These are phyloP conservation scores for Eupithecia inturbata DNA, from an alignment of 2,888 invertebrate species.

Conservation along the genomic window DNA sequence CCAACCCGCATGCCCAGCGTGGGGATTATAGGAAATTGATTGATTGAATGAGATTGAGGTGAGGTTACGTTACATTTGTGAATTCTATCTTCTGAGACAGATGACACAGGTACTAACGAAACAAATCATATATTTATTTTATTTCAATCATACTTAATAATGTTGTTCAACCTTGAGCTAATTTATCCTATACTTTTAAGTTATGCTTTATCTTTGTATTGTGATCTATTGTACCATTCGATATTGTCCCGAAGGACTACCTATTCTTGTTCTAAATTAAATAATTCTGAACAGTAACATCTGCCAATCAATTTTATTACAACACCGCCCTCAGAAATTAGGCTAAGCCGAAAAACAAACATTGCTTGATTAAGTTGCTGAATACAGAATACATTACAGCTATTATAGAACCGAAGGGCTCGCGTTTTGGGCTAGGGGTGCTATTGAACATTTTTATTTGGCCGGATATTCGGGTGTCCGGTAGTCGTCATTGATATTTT, in stretches of 20 bases:
- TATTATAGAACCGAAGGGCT: constrained; percentile 35
- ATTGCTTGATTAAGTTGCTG: constrained; percentile 71
- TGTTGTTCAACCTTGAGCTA: too few relatives aligned
- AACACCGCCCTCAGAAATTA: constrained; percentile 67
- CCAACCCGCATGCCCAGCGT: too few relatives aligned
- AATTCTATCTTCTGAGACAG: background rate
- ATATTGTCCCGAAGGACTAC: background rate
- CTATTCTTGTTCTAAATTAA: constrained; percentile 45
- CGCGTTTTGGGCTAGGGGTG: constrained; percentile 20
- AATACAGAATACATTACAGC: constrained; percentile 61
- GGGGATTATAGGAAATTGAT: too few relatives aligned
- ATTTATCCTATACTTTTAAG: too few relatives aligned
- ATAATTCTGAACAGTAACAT: constrained; percentile 67
- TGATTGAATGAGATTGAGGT: too few relatives aligned
- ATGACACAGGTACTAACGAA: background rate
- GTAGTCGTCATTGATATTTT: background rate
- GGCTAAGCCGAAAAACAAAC: constrained; percentile 77
- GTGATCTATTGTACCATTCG: background rate
- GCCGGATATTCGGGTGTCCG: constrained; percentile 10
- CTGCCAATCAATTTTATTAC: constrained; percentile 66
- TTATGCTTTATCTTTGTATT: background rate
- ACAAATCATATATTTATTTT: too few relatives aligned
- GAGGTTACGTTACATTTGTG: too few relatives aligned
- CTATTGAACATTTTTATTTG: background rate
- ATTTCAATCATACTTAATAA: too few relatives aligned